phyloP scores from a whole-genome alignment of 2,113 vertebrate species.

The Thunnus maccoyii region DNA sequence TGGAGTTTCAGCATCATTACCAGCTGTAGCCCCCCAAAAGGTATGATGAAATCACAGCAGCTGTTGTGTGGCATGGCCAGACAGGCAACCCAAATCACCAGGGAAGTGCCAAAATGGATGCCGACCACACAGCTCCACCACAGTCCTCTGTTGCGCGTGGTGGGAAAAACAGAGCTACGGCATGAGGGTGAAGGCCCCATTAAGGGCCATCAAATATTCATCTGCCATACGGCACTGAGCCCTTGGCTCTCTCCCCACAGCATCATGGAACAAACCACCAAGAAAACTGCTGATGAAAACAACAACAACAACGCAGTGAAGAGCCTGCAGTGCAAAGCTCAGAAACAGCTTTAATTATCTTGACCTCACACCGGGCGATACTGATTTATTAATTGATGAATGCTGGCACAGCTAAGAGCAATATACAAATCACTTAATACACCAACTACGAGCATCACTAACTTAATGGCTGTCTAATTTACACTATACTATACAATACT shows the following conservation, averaged over 20 bases:
- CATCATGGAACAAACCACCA: conserved; percentile 42
- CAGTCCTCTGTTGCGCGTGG: conserved; percentile 17
- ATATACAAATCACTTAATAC: conserved; percentile 22
- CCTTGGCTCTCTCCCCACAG: conserved; percentile 33
- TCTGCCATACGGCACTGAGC: conserved; percentile 71
- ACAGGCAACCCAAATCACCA: conserved; percentile 63
- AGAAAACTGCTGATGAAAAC: conserved; percentile 50
- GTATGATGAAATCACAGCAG: conserved; percentile 68
- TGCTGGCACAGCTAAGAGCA: neutral
- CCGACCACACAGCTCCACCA: conserved; percentile 35
- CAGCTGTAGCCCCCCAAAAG: conserved; percentile 40
- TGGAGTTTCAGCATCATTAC: conserved; percentile 16
- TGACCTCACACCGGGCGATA: conserved; percentile 26
- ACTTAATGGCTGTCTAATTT: neutral
- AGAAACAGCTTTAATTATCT: conserved; percentile 41
- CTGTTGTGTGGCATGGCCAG: conserved; percentile 66
- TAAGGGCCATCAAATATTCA: conserved; percentile 84
- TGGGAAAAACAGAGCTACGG: conserved; percentile 52
- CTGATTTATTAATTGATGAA: conserved; percentile 51
- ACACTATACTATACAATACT: neutral
- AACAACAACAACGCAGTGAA: conserved; percentile 45
- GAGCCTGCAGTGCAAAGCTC: conserved; percentile 1
- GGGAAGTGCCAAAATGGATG: conserved; percentile 62
- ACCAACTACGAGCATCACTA: neutral
- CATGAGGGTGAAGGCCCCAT: conserved; percentile 64